Conservation (phyloP, 2,888 invertebrate species). For the Acanthosepion esculentum region DNA sequence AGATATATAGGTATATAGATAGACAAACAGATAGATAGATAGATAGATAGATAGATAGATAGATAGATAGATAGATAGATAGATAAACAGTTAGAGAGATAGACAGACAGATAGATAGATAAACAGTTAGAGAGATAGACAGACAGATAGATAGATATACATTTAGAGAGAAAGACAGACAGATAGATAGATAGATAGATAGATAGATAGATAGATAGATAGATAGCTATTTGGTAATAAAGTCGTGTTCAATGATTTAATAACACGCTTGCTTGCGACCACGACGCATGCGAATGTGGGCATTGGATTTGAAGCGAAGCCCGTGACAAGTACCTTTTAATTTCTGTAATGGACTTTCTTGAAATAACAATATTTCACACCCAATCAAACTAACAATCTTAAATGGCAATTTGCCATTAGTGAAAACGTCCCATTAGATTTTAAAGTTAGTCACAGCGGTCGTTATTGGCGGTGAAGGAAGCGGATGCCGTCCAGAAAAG, state of each 20-base stretch:
- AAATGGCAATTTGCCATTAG: constrained; percentile 20
- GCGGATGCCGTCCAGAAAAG: too few species aligned
- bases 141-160: too few species aligned
- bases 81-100: too few species aligned
- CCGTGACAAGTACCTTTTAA: constrained; percentile 33
- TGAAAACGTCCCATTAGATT: constrained; percentile 33
- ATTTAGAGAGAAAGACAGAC: too few species aligned
- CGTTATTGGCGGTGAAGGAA: not conserved
- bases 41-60: too few species aligned
- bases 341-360: constrained; percentile 15
- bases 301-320: not conserved
- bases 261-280: not conserved
- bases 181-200: too few species aligned
- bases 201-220: not conserved
- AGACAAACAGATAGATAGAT: too few species aligned
- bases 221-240: not conserved
- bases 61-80: too few species aligned
- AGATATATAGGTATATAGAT: too few species aligned
- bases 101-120: too few species aligned
- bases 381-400: constrained; percentile 21
- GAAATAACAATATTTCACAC: constrained; percentile 21
- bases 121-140: too few species aligned
- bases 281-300: not conserved
- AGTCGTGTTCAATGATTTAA: not conserved
- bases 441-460: not conserved